These are phyloP conservation scores for Stictonetta naevosa DNA, from an alignment of 2,113 vertebrate species.

Conservation along the genomic window DNA sequence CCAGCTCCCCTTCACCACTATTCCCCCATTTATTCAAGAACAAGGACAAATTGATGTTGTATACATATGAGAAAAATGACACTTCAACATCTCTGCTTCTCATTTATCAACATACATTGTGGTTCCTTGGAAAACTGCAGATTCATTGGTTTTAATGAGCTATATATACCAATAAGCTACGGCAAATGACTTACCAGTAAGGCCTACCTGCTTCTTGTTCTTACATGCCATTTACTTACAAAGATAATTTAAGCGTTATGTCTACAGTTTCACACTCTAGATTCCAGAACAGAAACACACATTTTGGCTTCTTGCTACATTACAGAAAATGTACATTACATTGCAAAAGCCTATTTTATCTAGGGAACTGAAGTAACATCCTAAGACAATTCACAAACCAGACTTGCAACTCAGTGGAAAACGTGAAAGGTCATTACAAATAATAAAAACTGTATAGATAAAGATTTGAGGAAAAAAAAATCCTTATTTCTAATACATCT, in stretches of 20 bases:
- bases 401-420: background rate
- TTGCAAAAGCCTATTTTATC: background rate
- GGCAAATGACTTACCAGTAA: conserved; percentile 15
- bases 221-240: background rate
- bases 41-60: background rate
- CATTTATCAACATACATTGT: background rate
- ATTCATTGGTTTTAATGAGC: conserved; percentile 44
- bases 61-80: background rate
- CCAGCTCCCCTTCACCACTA: background rate
- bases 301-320: background rate
- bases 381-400: background rate
- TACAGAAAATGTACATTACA: background rate
- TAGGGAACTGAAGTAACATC: background rate
- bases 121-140: conserved; percentile 44
- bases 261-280: background rate
- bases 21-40: background rate
- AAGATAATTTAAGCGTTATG: background rate
- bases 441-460: background rate
- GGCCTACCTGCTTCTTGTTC: background rate
- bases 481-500: background rate
- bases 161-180: conserved; percentile 39
- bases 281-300: background rate
- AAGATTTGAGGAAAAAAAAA: background rate
- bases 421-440: background rate
- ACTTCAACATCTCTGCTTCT: conserved; percentile 9